Base-by-base conservation (phyloP, 2,113 vertebrate genomes). In the Chloropsis hardwickii region DNA sequence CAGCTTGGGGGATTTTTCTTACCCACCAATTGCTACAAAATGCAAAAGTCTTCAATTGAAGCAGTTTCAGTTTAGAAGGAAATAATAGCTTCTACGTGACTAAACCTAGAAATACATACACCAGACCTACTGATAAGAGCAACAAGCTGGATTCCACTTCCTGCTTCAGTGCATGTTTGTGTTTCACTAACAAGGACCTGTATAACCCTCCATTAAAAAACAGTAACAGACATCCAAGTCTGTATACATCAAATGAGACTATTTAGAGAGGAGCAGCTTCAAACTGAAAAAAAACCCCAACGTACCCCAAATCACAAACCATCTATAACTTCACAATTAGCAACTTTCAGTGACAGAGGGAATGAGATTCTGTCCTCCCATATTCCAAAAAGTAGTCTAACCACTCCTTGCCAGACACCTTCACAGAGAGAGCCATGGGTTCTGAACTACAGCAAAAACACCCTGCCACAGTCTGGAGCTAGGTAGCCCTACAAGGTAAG, bases 391-490 rank as follows among this genome's bases (percentile, higher is more conserved):
- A 54, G 16, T 4, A 16, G 29, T 29, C 33, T 54, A 66, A 70
- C 8, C 7, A 3, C 48, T 29, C 19, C 54, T 50, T 76, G 40
- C n/a, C 60, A 50, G 24, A 40, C 45, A 73, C 40, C 37, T 44
- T 44, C 42, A n/a, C 6, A 0, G 53, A 57, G 20, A 67, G 16
- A 77, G 39, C 22, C 0, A 1, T 22, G 29, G 8, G 17, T 5
- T 83, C 67, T 64, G 31, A 92, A 56, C 23, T 20, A 20, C 16
- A 81, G 67, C 9, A 28, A 53, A 65, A 51, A 76, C 7, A 3
- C 0, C 1, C 23, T 58, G 23, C 19, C 47, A 60, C 53, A 12
- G 7, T 4, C 45, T 57, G 40, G 5, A 84, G 54, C 21, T 14
- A 42, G 60, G 31, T 40, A 71, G 28, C 16, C 42, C n/a, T 50